Percentiles rank a stretch among this genome's conserved stretches.
Conservation (phyloP, 37 sponge, comb jelly and placozoan species). For the Spongilla lacustris region DNA sequence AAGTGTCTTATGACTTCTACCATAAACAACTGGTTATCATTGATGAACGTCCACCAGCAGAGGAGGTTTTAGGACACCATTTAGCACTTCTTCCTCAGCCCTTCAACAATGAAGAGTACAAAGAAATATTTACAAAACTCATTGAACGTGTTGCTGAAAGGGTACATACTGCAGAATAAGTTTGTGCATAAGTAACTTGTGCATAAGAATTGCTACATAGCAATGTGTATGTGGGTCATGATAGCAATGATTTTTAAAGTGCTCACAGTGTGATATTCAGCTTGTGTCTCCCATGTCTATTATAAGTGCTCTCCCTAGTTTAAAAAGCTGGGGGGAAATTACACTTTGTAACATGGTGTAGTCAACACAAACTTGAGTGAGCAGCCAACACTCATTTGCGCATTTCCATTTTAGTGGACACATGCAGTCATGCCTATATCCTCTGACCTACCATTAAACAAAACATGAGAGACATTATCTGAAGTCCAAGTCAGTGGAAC, state of each 20-base stretch:
- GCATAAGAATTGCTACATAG: background rate
- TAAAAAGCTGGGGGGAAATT: too few relatives aligned
- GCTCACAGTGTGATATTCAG: too few relatives aligned
- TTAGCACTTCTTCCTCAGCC: background rate
- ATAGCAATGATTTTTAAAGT: background rate
- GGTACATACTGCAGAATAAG: background rate
- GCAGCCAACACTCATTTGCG: too few relatives aligned
- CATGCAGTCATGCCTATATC: too few relatives aligned
- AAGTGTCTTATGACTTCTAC: background rate
- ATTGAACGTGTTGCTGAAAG: background rate
- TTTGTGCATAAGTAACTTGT: slow-evolving; percentile 6
- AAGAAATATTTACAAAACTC: background rate
- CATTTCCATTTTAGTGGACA: too few relatives aligned
- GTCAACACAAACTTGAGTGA: too few relatives aligned
- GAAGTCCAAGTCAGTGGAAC: too few relatives aligned
- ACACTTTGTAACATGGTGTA: too few relatives aligned
- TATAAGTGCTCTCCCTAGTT: too few relatives aligned
- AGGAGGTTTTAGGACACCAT: background rate
- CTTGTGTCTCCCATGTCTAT: too few relatives aligned
- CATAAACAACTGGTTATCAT: background rate
- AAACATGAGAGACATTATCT: too few relatives aligned
- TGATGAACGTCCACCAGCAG: background rate
- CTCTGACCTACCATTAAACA: too few relatives aligned
- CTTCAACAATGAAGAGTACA: background rate
- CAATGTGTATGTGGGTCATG: background rate